A percentile compares a stretch with the other conserved stretches of the same genome.
phyloP scores from a whole-genome alignment of 2,797 vertebrate genomes.

The Neosalanx taihuensis region DNA sequence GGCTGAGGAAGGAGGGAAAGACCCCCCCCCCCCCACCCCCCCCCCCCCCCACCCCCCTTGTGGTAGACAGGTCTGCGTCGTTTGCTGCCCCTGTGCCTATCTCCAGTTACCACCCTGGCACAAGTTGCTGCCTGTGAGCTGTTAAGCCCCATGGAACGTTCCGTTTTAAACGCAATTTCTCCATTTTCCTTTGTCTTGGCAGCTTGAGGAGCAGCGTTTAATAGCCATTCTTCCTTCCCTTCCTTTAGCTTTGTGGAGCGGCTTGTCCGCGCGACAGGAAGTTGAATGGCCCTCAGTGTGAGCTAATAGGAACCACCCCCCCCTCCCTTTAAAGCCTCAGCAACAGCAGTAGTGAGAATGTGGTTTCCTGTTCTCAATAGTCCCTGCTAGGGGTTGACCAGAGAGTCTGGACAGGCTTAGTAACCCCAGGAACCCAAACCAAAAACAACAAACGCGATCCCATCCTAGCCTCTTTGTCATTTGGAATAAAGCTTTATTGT shows the following conservation, averaged over 20 bases:
- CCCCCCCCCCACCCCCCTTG: background rate
- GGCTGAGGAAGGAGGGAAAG: background rate
- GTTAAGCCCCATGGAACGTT: background rate
- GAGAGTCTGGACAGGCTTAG: slow-evolving; percentile 4
- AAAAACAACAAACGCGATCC: slow-evolving; percentile 11
- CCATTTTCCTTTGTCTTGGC: slow-evolving; percentile 7
- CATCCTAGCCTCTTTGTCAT: background rate
- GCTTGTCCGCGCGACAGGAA: slow-evolving; percentile 40
- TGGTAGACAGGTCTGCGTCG: too few species aligned
- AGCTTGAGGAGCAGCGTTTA: background rate
- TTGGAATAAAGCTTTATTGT: background rate
- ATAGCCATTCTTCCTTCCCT: background rate
- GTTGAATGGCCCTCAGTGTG: slow-evolving; percentile 34
- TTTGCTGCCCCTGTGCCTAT: background rate
- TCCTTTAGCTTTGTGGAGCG: slow-evolving; percentile 36
- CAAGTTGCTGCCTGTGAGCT: background rate
- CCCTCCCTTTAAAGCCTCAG: slow-evolving; percentile 15
- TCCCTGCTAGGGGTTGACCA: slow-evolving; percentile 13
- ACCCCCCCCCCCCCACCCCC: background rate
- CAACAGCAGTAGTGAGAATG: slow-evolving; percentile 21
- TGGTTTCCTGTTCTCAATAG: slow-evolving; percentile 44
- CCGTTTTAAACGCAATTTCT: background rate
- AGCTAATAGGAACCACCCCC: slow-evolving; percentile 52
- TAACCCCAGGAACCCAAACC: background rate
- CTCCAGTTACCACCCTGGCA: slow-evolving; percentile 16